Evolutionary conservation across 2,797 vertebrate genomes (phyloP), one percentile per base, ranked within the genome.

Genomic region (Poecile montanus): DNA sequence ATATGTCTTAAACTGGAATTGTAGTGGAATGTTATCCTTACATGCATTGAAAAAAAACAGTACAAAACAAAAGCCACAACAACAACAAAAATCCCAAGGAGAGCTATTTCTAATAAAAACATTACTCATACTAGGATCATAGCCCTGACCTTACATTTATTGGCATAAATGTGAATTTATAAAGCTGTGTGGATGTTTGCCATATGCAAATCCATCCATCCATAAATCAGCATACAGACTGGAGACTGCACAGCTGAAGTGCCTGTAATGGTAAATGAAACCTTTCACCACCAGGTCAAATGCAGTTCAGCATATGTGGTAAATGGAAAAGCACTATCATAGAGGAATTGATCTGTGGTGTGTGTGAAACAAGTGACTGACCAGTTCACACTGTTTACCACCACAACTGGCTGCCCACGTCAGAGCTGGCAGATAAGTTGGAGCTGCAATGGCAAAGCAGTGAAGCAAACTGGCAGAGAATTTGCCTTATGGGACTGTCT

Each of bases 231-330:
- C 1, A 2, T 75, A 54, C 38, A 84, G 93, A 66, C 88, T 83
- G 79, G 94, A 95, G 81, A 77, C 91, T 85, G 86, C 86, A 89
- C 91, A 96, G 88, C 95, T 97, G 94, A 95, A 95, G 84, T 68
- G 92, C 88, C 86, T 93, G 93, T 94, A 91, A 95, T 91, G 86
- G 88, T 96, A 97, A 95, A 95, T 85, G 91, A 95, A 96, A 96
- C 87, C 89, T 96, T 95, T 95, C 91, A 89, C 91, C 75, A 72
- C 32, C 67, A 85, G 95, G 95, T 96, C 93, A 95, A 92, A 93
- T 45, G 60, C 71, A 96, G 94, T 95, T 97, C 96, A 95, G 79
- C 75, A 74, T 93, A 68, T 85, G 88, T 86, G 42, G 85, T 94
- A 85, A 79, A 72, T 92, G 88, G 84, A 94, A 94, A 93, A 89